phyloP scores from a whole-genome alignment of 2,888 invertebrate species.

The Bursaphelenchus okinawaensis region DNA sequence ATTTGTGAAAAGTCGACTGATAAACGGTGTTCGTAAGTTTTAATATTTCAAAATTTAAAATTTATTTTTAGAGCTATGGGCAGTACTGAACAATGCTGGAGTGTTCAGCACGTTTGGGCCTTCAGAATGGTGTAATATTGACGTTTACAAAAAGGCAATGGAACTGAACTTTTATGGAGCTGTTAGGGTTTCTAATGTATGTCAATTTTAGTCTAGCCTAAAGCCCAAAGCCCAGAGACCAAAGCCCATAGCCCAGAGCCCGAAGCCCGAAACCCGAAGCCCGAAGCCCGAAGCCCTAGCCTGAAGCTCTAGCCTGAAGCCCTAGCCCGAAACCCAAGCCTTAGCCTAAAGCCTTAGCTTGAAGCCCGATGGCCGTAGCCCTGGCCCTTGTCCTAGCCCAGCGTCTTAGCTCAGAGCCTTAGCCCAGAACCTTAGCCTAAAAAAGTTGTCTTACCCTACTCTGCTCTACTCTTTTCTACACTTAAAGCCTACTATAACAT shows the following conservation, averaged over 20 bases:
- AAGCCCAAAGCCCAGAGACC: background rate
- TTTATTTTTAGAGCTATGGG: conserved; percentile 63
- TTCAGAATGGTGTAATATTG: conserved; percentile 79
- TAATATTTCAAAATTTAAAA: background rate
- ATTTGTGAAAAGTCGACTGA: conserved; percentile 59
- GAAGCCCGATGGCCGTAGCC: background rate
- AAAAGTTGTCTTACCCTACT: no score
- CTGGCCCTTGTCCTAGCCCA: no score
- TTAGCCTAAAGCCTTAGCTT: no score
- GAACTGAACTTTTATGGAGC: conserved; percentile 74
- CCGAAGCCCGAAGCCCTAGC: no score
- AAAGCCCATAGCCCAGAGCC: no score
- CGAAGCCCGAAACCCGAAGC: no score
- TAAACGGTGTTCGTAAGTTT: conserved; percentile 6
- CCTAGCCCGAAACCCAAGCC: no score
- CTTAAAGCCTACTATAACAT: no score
- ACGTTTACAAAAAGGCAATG: conserved; percentile 68
- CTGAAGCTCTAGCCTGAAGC: no score
- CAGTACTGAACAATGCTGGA: conserved; percentile 82
- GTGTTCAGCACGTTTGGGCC: conserved; percentile 74
- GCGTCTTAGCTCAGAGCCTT: background rate
- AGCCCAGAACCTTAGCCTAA: no score
- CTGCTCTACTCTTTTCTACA: no score
- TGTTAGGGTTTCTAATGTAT: conserved; percentile 42
- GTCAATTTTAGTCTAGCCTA: no score